phyloP scores from a whole-genome alignment of 2,797 vertebrate species.

The Sandelia bainsii region DNA sequence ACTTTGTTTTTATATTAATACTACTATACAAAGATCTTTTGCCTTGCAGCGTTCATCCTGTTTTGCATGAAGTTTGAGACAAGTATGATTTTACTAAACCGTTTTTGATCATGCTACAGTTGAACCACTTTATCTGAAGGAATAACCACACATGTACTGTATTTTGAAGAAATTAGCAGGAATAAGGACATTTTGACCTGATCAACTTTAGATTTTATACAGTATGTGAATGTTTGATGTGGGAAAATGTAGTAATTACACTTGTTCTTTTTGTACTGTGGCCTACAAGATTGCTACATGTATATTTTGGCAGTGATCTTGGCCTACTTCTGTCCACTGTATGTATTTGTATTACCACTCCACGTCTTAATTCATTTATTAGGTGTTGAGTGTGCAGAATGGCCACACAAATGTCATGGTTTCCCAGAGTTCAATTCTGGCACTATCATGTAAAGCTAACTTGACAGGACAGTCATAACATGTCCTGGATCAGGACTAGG shows the following conservation, averaged over 20 bases:
- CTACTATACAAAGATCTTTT: neutral
- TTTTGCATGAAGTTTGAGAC: slow-evolving; percentile 43
- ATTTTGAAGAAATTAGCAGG: neutral
- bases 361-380: neutral
- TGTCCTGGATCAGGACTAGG: neutral
- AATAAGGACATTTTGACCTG: neutral
- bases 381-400: neutral
- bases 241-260: neutral
- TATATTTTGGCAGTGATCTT: neutral
- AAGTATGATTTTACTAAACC: slow-evolving; percentile 31
- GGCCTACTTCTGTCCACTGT: neutral
- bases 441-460: neutral
- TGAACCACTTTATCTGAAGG: neutral
- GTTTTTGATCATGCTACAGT: slow-evolving; percentile 1
- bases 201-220: neutral
- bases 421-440: neutral
- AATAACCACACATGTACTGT: neutral
- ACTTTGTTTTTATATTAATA: slow-evolving; percentile 9
- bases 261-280: too few species aligned
- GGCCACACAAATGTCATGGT: neutral
- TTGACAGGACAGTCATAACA: neutral
- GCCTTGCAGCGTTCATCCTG: neutral
- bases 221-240: neutral
- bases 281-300: too few species aligned
- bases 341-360: neutral